Base-by-base conservation (phyloP, 1,140 invertebrate species). In the Pantala flavescens region DNA sequence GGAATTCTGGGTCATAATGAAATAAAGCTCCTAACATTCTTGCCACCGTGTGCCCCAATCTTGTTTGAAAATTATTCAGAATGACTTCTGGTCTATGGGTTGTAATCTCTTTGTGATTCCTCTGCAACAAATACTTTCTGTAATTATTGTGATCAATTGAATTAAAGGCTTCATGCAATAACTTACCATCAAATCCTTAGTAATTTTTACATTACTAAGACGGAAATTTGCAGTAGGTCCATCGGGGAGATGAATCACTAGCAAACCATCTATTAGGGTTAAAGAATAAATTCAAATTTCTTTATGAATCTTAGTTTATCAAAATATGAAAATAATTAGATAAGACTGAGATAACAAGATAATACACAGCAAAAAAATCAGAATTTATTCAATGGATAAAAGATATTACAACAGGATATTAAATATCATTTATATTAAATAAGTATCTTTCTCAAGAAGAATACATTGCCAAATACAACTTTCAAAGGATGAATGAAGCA, bases 1-100 rank as follows among this genome's bases (percentile, higher is more conserved):
- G 89, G 82, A 98, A 99, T 80, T 99, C 89, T 0, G 98, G 97
- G 80, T 97, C 90, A 84, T 96, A 95, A 82, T 98, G 97, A 84
- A 99, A 99, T 14, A 99, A 82, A 0, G 95, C 91, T n/a, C 95
- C 94, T 71, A 99, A 85, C 93, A 99, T 95, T 77, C 97, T 87
- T 9, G 92, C 93, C 70, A 99, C 88, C 1, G 91, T 91, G 73
- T 94, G 86, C 75, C 98, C 98, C 7, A 99, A 84, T 2, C 96
- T 87, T 0, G 98, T 99, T 42, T 90, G 92, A 82, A 99, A 99
- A 84, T 99, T 98, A 81, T 94, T 99, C 12, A 99, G 82, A 77
- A 99, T 93, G 0, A 99, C 91, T 87, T 99, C 98, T 9, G 98
- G 98, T 63, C 93, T 86, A 82, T 97, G 93, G 71, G 84, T 84